Percentiles rank a stretch among this genome's conserved stretches.
Conservation (phyloP, 2,113 vertebrate genomes). For the Rhinolophus ferrumequinum region DNA sequence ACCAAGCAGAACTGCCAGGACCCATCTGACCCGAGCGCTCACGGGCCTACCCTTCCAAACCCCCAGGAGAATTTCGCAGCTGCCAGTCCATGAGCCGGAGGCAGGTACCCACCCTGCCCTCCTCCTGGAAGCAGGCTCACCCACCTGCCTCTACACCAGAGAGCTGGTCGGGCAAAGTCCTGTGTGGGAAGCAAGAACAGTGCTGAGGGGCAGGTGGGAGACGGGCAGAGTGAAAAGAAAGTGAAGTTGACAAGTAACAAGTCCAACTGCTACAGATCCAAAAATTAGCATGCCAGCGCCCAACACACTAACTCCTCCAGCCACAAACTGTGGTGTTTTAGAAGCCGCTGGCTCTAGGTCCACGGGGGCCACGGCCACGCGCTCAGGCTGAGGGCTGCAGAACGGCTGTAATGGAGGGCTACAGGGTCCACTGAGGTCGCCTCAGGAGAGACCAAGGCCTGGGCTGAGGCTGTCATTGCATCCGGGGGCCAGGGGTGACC, state of each 20-base stretch:
- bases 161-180: not conserved
- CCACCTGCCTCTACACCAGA: not conserved
- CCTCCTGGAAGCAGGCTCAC: not conserved
- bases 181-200: not conserved
- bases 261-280: not conserved
- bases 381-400: not conserved
- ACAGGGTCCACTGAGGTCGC: not conserved
- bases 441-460: not conserved
- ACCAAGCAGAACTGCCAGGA: not conserved
- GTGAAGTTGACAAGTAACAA: not conserved
- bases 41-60: not conserved
- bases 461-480: not conserved
- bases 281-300: not conserved
- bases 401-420: not conserved
- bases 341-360: not conserved
- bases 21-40: not conserved
- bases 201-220: not conserved
- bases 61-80: not conserved
- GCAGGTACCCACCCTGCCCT: not conserved
- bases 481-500: not conserved
- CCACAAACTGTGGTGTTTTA: accelerated
- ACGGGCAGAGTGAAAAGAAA: not conserved
- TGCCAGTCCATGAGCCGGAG: not conserved
- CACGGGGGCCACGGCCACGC: not conserved
- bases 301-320: not conserved